These are phyloP conservation scores for Rhinella marina DNA, from an alignment of 2,797 vertebrate species.

Conservation along the genomic window DNA sequence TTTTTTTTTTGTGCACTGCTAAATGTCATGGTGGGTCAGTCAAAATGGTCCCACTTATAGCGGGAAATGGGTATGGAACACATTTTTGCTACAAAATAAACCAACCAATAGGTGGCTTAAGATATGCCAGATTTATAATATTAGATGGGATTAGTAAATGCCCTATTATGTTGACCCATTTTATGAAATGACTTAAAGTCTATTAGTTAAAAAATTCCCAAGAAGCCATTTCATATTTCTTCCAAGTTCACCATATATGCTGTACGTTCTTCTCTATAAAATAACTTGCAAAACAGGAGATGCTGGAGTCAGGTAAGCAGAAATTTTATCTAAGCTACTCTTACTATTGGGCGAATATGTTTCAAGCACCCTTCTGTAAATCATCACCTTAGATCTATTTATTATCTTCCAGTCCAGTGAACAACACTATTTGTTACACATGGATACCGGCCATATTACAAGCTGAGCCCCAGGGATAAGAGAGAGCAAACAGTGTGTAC, in stretches of 20 bases:
- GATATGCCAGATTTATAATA: too few relatives aligned
- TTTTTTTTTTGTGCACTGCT: too few relatives aligned
- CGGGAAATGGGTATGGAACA: too few relatives aligned
- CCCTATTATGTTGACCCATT: background rate
- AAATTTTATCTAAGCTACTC: conserved; percentile 68
- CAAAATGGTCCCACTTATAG: too few relatives aligned
- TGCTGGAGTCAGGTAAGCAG: conserved; percentile 72
- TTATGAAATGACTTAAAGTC: background rate
- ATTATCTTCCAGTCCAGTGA: conserved; percentile 78
- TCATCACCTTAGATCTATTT: conserved; percentile 77
- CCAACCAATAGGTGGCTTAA: too few relatives aligned
- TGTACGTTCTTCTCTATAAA: conserved; percentile 70
- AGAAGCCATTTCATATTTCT: background rate
- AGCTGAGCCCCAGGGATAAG: conserved; percentile 71
- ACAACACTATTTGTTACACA: conserved; percentile 79
- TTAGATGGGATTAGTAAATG: too few relatives aligned
- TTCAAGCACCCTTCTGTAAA: conserved; percentile 77
- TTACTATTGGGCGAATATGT: conserved; percentile 74
- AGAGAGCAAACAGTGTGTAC: conserved; percentile 68
- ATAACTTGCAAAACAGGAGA: conserved; percentile 72
- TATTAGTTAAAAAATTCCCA: background rate
- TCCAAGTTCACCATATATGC: conserved; percentile 64
- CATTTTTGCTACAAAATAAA: too few relatives aligned
- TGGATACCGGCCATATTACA: conserved; percentile 76
- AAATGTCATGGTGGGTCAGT: too few relatives aligned